Conservation (phyloP, 1,140 invertebrate genomes). For the Hylaeus anthracinus region DNA sequence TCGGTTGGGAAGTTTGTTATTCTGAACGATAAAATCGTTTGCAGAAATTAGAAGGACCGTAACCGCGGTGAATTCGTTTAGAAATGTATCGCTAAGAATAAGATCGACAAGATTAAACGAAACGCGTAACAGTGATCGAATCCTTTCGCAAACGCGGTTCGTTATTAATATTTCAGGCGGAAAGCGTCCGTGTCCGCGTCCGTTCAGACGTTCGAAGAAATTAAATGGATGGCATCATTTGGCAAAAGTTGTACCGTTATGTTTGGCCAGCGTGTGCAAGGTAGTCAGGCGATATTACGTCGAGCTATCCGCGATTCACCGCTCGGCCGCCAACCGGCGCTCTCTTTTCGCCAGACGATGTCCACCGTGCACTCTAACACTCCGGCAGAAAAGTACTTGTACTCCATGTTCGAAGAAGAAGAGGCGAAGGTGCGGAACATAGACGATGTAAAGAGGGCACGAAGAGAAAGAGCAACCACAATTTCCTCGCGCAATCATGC, state of each 20-base stretch:
- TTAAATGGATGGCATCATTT: constrained; percentile 77
- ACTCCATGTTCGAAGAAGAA: constrained; percentile 33
- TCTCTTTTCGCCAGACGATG: constrained; percentile 50
- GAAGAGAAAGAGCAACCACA: constrained; percentile 67
- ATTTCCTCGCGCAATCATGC: constrained; percentile 69
- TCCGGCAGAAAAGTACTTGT: constrained; percentile 63
- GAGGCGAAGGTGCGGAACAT: constrained; percentile 18
- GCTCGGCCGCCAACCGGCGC: constrained; percentile 64
- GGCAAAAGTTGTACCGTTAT: constrained; percentile 75
- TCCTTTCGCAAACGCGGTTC: neutral
- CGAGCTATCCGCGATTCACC: constrained; percentile 22
- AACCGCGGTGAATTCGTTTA: neutral
- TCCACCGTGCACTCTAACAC: constrained; percentile 49
- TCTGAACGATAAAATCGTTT: no score
- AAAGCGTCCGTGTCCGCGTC: constrained; percentile 69
- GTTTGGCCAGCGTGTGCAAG: constrained; percentile 50
- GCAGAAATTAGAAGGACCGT: neutral
- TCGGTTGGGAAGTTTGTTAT: no score
- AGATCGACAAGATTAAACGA: no score
- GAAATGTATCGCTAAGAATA: no score
- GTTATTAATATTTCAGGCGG: constrained; percentile 66
- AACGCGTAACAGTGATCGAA: neutral
- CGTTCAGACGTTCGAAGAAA: constrained; percentile 68
- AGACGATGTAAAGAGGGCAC: constrained; percentile 53
- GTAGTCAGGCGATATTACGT: constrained; percentile 57